A percentile compares a stretch with the other conserved stretches of the same genome.
Conservation (phyloP, 2,113 vertebrate species). For the Polyodon spathula region DNA sequence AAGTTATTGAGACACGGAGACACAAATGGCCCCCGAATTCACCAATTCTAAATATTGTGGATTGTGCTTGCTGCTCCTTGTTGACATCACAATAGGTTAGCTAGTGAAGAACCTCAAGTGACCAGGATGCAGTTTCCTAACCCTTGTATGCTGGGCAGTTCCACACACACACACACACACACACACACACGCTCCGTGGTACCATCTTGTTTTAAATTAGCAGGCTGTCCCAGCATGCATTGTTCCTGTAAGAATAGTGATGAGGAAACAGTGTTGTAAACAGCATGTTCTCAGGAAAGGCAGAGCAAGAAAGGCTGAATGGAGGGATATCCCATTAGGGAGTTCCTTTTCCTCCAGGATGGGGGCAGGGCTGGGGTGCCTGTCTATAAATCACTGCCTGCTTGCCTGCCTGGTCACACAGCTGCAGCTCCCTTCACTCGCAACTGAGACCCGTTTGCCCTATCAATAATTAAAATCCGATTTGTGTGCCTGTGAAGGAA, state of each 20-base stretch:
- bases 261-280: background rate
- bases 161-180: background rate
- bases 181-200: background rate
- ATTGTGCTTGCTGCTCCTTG: too few relatives aligned
- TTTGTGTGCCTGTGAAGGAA: too few relatives aligned
- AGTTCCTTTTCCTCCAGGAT: conserved; percentile 43
- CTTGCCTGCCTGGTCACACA: background rate
- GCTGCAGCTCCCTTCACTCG: background rate
- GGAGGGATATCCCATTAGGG: conserved; percentile 68
- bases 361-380: background rate
- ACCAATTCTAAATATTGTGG: too few relatives aligned
- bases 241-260: background rate
- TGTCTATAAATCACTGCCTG: background rate
- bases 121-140: too few relatives aligned
- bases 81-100: too few relatives aligned
- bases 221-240: background rate
- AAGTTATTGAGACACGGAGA: too few relatives aligned
- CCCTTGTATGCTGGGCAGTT: background rate
- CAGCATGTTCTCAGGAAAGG: conserved; percentile 48
- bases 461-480: background rate
- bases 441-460: background rate
- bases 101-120: too few relatives aligned
- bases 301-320: conserved; percentile 58
- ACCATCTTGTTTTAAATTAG: background rate
- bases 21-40: too few relatives aligned